Evolutionary conservation across 2,888 invertebrate genomes (phyloP).

Genomic region (Cactoblastis cactorum): DNA sequence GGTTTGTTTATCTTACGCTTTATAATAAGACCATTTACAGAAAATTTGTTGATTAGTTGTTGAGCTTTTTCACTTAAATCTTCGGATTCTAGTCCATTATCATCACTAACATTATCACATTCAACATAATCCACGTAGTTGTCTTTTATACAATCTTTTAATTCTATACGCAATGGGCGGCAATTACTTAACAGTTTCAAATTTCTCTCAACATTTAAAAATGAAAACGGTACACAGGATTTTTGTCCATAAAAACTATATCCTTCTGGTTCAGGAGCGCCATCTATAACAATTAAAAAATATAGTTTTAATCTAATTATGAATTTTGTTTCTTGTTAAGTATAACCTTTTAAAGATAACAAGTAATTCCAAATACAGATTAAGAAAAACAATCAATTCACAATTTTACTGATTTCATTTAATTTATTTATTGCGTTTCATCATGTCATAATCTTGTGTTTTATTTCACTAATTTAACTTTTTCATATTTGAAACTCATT

Average conservation of each 20-base stretch:
- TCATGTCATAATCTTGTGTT: no score
- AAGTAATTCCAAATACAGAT: no score
- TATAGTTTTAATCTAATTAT: no score
- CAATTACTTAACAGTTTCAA: slow-evolving; percentile 22
- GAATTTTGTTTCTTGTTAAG: no score
- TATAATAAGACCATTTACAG: background rate
- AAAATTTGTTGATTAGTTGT: background rate
- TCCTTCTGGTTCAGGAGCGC: background rate
- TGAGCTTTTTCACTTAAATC: background rate
- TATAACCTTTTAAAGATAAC: no score
- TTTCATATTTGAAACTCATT: no score
- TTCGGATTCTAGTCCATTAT: background rate
- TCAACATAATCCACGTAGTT: background rate
- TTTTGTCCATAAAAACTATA: slow-evolving; percentile 13
- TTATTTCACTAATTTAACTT: no score
- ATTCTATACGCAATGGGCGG: slow-evolving; percentile 22
- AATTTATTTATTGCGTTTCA: no score
- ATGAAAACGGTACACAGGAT: slow-evolving; percentile 20
- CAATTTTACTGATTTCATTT: no score
- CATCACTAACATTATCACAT: background rate
- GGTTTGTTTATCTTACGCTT: slow-evolving; percentile 10
- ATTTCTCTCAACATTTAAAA: slow-evolving; percentile 24
- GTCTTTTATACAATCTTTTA: slow-evolving; percentile 27
- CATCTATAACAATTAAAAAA: slow-evolving; percentile 4
- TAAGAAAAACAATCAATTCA: no score